A percentile compares a stretch with the other conserved stretches of the same genome.
These are phyloP conservation scores for Syrmaticus mikado DNA, from an alignment of 2,113 vertebrate genomes.

Conservation along the genomic window DNA sequence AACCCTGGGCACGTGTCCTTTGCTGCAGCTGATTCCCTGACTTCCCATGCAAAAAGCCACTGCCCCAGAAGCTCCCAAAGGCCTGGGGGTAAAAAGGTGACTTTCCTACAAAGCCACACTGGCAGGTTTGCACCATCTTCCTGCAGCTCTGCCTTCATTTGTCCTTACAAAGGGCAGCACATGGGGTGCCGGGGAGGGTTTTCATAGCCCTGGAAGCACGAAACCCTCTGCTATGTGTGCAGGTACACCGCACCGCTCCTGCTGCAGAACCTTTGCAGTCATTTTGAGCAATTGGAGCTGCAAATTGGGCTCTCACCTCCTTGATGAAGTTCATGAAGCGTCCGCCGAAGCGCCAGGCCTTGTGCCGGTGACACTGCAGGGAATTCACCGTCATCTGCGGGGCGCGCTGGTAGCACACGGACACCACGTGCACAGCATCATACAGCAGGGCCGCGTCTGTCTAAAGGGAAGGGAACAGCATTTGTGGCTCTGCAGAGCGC, in stretches of 20 bases:
- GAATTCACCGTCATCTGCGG: slow-evolving; percentile 99
- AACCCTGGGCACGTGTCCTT: rapidly evolving
- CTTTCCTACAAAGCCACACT: not conserved
- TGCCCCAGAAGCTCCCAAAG: not conserved
- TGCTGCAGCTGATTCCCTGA: rapidly evolving
- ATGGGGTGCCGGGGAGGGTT: rapidly evolving
- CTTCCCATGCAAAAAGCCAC: not conserved
- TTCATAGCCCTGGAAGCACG: not conserved
- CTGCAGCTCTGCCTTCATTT: not conserved
- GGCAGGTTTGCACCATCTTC: not conserved
- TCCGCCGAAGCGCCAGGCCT: slow-evolving; percentile 96
- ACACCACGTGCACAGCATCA: slow-evolving; percentile 97
- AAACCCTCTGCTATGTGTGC: rapidly evolving
- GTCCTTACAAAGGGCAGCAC: not conserved
- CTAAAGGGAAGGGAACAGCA: slow-evolving; percentile 86
- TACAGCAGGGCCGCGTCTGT: slow-evolving; percentile 98
- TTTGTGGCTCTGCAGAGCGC: slow-evolving; percentile 50
- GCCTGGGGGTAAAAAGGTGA: not conserved
- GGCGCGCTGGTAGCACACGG: slow-evolving; percentile 96
- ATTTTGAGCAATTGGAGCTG: rapidly evolving
- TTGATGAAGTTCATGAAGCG: slow-evolving; percentile 99
- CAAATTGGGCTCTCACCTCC: slow-evolving; percentile 83
- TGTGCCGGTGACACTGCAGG: slow-evolving; percentile 97
- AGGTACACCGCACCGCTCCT: not conserved
- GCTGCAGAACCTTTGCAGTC: rapidly evolving